A percentile compares a stretch with the other conserved stretches of the same genome.
phyloP scores from a whole-genome alignment of 2,888 invertebrate genomes.

The Doris montereyensis region DNA sequence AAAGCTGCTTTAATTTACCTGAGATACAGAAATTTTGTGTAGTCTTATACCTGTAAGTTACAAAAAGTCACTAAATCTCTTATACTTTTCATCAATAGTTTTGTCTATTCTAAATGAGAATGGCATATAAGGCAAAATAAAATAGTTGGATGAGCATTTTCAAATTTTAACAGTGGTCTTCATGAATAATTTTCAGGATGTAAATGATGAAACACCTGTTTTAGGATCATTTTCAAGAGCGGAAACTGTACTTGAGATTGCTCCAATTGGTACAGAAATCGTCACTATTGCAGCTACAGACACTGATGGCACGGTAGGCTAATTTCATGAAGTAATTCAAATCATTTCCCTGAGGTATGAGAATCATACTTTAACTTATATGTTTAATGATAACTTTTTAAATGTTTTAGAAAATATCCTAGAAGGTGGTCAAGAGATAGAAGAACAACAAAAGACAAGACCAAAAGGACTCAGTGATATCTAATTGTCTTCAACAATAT shows the following conservation, averaged over 20 bases:
- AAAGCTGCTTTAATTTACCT: no score
- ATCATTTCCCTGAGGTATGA: neutral
- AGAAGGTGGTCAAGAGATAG: no score
- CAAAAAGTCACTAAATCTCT: neutral
- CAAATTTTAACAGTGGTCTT: no score
- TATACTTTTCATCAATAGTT: no score
- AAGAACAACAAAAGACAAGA: no score
- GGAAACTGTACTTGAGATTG: conserved; percentile 28
- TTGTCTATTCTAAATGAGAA: no score
- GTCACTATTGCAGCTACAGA: conserved; percentile 7
- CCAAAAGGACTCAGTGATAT: no score
- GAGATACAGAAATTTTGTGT: neutral
- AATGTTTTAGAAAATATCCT: no score
- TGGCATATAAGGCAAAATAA: no score
- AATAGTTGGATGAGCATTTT: no score
- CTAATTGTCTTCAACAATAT: no score
- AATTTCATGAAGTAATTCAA: neutral
- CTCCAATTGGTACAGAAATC: neutral
- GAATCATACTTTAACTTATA: neutral
- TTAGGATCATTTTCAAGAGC: neutral
- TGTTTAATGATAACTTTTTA: neutral
- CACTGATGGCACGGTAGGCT: conserved; percentile 30
- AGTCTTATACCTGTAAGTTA: neutral
- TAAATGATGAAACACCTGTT: conserved; percentile 37
- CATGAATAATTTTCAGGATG: conserved; percentile 43